A percentile compares a stretch with the other conserved stretches of the same genome.
Conservation (phyloP, 1,140 invertebrate genomes). For the Drosophila lowei region DNA sequence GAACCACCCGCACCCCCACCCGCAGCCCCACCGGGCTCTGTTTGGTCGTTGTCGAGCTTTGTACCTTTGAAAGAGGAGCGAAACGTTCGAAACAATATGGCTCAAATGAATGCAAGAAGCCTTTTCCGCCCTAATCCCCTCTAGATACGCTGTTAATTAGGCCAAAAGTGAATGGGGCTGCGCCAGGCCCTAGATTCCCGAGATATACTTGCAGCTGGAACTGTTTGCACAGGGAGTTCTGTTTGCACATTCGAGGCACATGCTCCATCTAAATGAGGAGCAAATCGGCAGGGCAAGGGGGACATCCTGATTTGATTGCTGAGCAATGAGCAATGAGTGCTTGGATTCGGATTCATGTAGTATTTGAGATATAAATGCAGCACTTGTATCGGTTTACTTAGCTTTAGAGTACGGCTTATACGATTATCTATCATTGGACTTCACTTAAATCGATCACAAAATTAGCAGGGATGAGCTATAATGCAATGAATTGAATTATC, state of each 20-base stretch:
- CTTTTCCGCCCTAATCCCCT: conserved; percentile 49
- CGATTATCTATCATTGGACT: too few relatives aligned
- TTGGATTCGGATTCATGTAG: too few relatives aligned
- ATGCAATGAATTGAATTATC: too few relatives aligned
- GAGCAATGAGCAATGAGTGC: neutral
- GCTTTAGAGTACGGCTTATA: too few relatives aligned
- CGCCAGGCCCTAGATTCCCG: conserved; percentile 20
- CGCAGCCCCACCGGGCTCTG: neutral
- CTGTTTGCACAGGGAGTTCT: conserved; percentile 42
- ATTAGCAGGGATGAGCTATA: too few relatives aligned
- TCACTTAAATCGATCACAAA: too few relatives aligned
- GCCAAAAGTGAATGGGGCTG: conserved; percentile 39
- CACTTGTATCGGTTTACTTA: neutral
- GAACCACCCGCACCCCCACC: neutral
- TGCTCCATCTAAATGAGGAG: conserved; percentile 1
- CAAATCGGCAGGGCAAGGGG: too few relatives aligned
- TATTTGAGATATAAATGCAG: neutral
- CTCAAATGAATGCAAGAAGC: conserved; percentile 50
- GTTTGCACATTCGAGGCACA: conserved; percentile 13
- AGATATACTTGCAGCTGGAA: conserved; percentile 22
- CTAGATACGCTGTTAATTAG: conserved; percentile 59
- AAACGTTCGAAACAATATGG: conserved; percentile 61
- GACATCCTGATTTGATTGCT: conserved; percentile 1
- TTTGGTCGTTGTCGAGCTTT: conserved; percentile 26
- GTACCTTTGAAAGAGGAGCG: conserved; percentile 38